phyloP scores from a whole-genome alignment of 2,888 invertebrate genomes.

The Drosophila mercatorum region DNA sequence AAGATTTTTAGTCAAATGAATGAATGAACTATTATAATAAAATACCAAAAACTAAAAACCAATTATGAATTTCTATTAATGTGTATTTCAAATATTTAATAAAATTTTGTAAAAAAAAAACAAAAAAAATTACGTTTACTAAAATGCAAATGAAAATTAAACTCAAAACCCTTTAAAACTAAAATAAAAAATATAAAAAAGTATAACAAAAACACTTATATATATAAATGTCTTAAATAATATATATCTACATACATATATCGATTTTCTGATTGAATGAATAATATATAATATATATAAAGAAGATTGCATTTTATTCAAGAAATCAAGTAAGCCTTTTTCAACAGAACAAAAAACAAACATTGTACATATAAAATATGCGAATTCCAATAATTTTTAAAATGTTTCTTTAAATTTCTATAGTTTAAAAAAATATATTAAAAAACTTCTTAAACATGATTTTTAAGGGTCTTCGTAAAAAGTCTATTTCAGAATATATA shows the following conservation, averaged over 20 bases:
- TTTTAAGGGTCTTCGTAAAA: neutral
- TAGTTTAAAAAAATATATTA: neutral
- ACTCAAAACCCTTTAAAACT: neutral
- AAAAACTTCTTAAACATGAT: neutral
- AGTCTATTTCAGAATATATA: too few relatives aligned
- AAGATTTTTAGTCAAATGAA: neutral
- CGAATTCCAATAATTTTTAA: neutral
- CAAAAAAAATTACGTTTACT: neutral
- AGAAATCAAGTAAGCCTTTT: neutral
- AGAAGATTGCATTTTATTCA: neutral
- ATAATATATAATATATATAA: neutral
- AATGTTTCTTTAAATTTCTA: neutral
- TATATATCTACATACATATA: neutral
- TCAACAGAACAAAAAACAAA: neutral
- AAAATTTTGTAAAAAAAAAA: neutral
- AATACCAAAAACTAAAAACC: neutral
- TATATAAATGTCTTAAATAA: constrained; percentile 3
- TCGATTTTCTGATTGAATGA: neutral
- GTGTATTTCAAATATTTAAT: neutral
- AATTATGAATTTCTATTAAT: neutral
- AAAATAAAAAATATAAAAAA: neutral
- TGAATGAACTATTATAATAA: neutral
- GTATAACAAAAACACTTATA: neutral
- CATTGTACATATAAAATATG: neutral
- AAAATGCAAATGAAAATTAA: neutral